phyloP scores from a whole-genome alignment of 2,797 vertebrate genomes.

The Xiphophorus birchmanni region DNA sequence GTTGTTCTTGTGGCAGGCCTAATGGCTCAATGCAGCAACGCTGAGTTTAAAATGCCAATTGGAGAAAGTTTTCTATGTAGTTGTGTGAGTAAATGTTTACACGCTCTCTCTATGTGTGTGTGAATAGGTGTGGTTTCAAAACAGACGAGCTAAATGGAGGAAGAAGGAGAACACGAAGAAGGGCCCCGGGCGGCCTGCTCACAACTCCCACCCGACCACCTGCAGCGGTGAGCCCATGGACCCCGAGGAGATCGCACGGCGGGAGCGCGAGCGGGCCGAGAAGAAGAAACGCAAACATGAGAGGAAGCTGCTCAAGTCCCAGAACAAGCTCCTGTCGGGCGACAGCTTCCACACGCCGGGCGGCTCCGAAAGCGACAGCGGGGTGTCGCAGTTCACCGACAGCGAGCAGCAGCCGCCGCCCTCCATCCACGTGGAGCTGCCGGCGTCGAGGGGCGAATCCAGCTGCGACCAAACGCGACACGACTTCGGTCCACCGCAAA shows the following conservation, averaged over 20 bases:
- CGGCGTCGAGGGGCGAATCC: constrained; percentile 58
- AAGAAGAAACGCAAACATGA: constrained; percentile 97
- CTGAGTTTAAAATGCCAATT: not conserved
- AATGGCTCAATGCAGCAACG: not conserved
- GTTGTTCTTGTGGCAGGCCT: no score
- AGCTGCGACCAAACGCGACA: constrained; percentile 80
- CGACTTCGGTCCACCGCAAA: constrained; percentile 68
- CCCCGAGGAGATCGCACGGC: constrained; percentile 94
- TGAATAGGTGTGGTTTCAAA: constrained; percentile 97
- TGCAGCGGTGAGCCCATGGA: constrained; percentile 99
- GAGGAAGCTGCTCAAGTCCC: constrained; percentile 90
- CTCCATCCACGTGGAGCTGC: constrained; percentile 62
- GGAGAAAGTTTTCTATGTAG: not conserved
- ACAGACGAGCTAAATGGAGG: constrained; percentile 96
- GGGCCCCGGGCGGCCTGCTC: constrained; percentile 93
- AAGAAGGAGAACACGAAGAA: constrained; percentile 99
- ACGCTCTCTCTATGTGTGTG: constrained; percentile 17
- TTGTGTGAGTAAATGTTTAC: constrained; percentile 23
- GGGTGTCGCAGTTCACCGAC: constrained; percentile 87
- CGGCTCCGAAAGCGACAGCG: constrained; percentile 95
- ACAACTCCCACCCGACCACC: constrained; percentile 97
- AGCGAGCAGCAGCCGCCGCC: constrained; percentile 78
- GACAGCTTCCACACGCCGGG: constrained; percentile 91
- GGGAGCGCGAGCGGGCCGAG: constrained; percentile 92
- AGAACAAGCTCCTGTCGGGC: constrained; percentile 85